Evolutionary conservation across 2,797 vertebrate genomes (phyloP), one percentile per base, ranked within the genome.

Genomic region (Pseudochromis fuscus): DNA sequence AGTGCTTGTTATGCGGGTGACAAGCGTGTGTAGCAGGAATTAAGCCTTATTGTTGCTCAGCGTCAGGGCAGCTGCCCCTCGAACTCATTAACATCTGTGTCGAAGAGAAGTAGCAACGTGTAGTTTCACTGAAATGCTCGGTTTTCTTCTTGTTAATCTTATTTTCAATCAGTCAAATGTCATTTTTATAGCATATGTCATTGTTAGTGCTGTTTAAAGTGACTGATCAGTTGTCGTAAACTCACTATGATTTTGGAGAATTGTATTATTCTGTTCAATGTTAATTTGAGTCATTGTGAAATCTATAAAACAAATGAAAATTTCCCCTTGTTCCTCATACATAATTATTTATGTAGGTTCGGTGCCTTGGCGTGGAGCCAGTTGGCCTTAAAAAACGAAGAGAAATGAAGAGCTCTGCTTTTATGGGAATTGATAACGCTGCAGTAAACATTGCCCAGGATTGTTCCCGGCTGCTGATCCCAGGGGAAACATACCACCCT

Each of bases 1-100:
- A 59, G 63, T 67, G n/a, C 25, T 57, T 30, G 27, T 72, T 65
- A 53, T 65, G 50, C 19, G n/a, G 57, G 0, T 40, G 75, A 67
- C 69, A 60, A 35, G 53, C 42, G 13, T 53, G 49, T 33, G 27
- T 31, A 49, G 35, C 38, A 70, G 66, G 52, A 67, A 82, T 78
- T 70, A 51, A 70, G 21, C 28, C 61, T 56, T 46, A 11, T 31
- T 61, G 7, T 67, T 73, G 21, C 59, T 57, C 24, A 70, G 33
- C 73, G 64, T 83, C 77, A 56, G 13, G 21, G 69, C 64, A 66
- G 24, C 31, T 28, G 53, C 44, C 4, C 12, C 13, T n/a, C 18
- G 18, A 40, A 37, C 58, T 58, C 9, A 52, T 27, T 66, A 35
- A 38, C 53, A 13, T 49, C 49, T 30, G 16, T 7, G 27, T 44